phyloP scores from a whole-genome alignment of 1,140 invertebrate genomes.

The Ips nitidus region DNA sequence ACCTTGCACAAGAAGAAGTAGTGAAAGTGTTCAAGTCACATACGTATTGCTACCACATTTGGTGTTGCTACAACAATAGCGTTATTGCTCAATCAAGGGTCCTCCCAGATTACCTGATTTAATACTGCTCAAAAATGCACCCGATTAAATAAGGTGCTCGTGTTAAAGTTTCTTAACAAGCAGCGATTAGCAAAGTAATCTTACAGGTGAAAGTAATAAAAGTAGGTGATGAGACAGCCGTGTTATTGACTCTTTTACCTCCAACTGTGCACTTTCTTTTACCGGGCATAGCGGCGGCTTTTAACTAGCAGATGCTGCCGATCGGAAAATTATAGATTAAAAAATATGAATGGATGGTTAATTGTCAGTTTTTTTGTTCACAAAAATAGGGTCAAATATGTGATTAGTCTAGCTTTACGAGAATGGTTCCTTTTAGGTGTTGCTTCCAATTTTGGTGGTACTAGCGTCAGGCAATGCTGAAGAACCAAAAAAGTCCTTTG shows the following conservation, averaged over 20 bases:
- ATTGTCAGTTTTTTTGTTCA: not conserved
- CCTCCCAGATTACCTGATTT: too few species aligned
- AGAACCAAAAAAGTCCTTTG: constrained; percentile 16
- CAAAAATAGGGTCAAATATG: not conserved
- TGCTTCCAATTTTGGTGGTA: not conserved
- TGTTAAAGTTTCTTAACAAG: constrained; percentile 5
- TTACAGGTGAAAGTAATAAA: constrained; percentile 25
- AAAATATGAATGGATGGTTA: constrained; percentile 18
- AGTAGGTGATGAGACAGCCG: constrained; percentile 19
- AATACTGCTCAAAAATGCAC: not conserved
- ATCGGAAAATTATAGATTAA: constrained; percentile 24
- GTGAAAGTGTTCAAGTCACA: not conserved
- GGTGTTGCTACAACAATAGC: too few species aligned
- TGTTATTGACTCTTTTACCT: constrained; percentile 16
- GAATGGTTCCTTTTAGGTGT: constrained; percentile 2
- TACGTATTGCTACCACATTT: too few species aligned
- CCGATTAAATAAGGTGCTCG: constrained; percentile 7
- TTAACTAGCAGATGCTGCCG: constrained; percentile 17
- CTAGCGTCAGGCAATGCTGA: not conserved
- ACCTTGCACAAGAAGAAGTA: not conserved
- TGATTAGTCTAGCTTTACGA: not conserved
- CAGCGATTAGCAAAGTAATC: constrained; percentile 7
- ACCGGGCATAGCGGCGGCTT: not conserved
- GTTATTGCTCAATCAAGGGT: too few species aligned
- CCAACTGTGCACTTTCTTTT: constrained; percentile 16